A percentile compares a stretch with the other conserved stretches of the same genome.
Conservation (phyloP, 1,140 invertebrate species). For the Phortica variegata region DNA sequence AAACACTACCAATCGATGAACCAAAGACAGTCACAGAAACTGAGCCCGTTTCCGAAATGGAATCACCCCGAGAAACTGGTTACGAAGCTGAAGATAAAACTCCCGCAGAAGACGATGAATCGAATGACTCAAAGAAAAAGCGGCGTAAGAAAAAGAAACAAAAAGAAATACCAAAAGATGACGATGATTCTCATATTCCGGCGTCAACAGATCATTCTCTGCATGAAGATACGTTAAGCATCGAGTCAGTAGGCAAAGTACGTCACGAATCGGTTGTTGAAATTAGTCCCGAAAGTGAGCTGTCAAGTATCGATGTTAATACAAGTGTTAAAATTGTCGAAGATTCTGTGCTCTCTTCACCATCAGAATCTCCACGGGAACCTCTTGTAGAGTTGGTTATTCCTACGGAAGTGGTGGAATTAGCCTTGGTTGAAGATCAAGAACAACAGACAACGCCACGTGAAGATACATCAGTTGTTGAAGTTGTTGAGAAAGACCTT, state of each 20-base stretch:
- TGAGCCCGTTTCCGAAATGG: slow-evolving; percentile 24
- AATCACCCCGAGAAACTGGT: slow-evolving; percentile 46
- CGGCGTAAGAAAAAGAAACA: slow-evolving; percentile 61
- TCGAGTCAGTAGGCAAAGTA: slow-evolving; percentile 28
- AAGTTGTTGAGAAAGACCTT: slow-evolving; percentile 49
- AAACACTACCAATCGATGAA: slow-evolving; percentile 34
- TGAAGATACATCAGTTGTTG: slow-evolving; percentile 4
- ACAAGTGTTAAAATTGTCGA: slow-evolving; percentile 66
- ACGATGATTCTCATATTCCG: slow-evolving; percentile 56
- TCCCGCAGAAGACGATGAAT: slow-evolving; percentile 47
- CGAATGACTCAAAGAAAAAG: slow-evolving; percentile 28
- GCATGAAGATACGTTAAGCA: slow-evolving; percentile 12
- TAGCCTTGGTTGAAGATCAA: slow-evolving; percentile 59
- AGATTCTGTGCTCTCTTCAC: slow-evolving; percentile 59
- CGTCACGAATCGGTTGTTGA: slow-evolving; percentile 38
- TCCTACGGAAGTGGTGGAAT: slow-evolving; percentile 63
- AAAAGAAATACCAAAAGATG: slow-evolving; percentile 49
- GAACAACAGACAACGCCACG: slow-evolving; percentile 59
- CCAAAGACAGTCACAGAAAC: slow-evolving; percentile 3
- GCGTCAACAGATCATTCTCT: slow-evolving; percentile 39
- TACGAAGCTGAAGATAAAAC: slow-evolving; percentile 64
- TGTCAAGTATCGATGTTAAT: slow-evolving; percentile 58
- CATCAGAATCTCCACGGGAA: slow-evolving; percentile 39
- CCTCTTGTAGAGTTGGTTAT: slow-evolving; percentile 60
- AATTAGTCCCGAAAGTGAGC: slow-evolving; percentile 43